Evolutionary conservation across 2,888 invertebrate species (phyloP).

Genomic region (Drosophila mayaguana): DNA sequence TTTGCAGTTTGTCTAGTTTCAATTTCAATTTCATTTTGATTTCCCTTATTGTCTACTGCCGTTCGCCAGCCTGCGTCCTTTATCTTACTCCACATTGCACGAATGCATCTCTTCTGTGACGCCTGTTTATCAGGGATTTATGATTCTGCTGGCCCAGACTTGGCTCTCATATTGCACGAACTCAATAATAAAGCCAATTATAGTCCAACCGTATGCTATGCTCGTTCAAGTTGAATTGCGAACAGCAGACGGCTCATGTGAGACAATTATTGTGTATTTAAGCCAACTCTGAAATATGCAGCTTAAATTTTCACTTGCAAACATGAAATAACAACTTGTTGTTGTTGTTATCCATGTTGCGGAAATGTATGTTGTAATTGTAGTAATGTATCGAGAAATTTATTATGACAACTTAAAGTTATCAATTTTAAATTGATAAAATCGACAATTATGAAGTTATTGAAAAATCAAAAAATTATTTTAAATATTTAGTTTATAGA

Average conservation of each 20-base stretch:
- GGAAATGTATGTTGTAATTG: neutral
- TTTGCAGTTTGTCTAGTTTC: constrained; percentile 80
- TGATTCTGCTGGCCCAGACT: neutral
- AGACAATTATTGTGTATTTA: neutral
- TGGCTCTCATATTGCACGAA: neutral
- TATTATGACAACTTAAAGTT: neutral
- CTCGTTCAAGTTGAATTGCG: constrained; percentile 13
- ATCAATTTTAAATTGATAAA: neutral
- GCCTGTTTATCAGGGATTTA: constrained; percentile 19
- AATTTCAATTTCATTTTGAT: constrained; percentile 78
- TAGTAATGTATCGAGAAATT: neutral
- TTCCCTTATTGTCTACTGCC: constrained; percentile 66
- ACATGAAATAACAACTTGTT: neutral
- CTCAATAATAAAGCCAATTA: constrained; percentile 30
- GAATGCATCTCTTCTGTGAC: constrained; percentile 21
- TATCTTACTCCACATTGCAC: constrained; percentile 30
- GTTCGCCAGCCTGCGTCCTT: constrained; percentile 8
- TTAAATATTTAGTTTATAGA: no score
- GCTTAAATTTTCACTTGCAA: neutral
- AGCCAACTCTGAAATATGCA: constrained; percentile 2
- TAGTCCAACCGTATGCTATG: neutral
- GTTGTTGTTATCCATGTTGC: neutral
- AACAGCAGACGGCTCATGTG: no score
- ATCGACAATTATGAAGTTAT: no score
- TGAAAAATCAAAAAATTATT: no score